Evolutionary conservation across 1,140 invertebrate genomes (phyloP).

Genomic region (Condylostylus longicornis): DNA sequence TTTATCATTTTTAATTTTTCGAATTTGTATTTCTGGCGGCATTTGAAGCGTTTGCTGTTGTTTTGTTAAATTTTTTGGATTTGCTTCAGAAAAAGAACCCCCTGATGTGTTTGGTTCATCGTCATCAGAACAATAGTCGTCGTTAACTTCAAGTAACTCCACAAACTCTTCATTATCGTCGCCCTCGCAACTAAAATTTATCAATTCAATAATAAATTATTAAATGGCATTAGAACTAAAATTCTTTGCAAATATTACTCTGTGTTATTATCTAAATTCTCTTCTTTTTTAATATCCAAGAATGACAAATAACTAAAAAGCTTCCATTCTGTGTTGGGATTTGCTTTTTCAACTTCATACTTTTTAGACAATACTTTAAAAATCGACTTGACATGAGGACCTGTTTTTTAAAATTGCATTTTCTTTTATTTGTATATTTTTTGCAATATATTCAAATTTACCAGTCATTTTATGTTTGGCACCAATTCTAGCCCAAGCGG

Average conservation of each 20-base stretch:
- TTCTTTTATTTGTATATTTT: background rate
- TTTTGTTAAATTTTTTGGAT: background rate
- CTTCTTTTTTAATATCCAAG: too few relatives aligned
- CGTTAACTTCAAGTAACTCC: too few relatives aligned
- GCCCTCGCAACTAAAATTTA: too few relatives aligned
- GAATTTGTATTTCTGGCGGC: too few relatives aligned
- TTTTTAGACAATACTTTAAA: constrained; percentile 29
- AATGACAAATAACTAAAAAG: constrained; percentile 13
- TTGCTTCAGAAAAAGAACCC: background rate
- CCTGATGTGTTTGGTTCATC: background rate
- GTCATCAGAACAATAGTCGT: too few relatives aligned
- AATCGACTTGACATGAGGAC: constrained; percentile 28
- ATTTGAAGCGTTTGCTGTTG: too few relatives aligned
- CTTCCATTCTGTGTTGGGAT: constrained; percentile 24
- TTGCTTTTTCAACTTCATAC: constrained; percentile 25
- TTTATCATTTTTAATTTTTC: too few relatives aligned
- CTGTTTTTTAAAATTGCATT: constrained; percentile 12
- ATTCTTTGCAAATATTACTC: too few relatives aligned
- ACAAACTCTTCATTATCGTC: too few relatives aligned
- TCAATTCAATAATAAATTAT: too few relatives aligned
- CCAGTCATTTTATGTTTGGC: constrained; percentile 24
- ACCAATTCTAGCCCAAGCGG: constrained; percentile 25
- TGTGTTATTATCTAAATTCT: too few relatives aligned
- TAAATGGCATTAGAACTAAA: too few relatives aligned
- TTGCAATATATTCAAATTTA: background rate